A percentile compares a stretch with the other conserved stretches of the same genome.
Conservation (phyloP, 2,888 invertebrate species). For the Tinea pellionella region DNA sequence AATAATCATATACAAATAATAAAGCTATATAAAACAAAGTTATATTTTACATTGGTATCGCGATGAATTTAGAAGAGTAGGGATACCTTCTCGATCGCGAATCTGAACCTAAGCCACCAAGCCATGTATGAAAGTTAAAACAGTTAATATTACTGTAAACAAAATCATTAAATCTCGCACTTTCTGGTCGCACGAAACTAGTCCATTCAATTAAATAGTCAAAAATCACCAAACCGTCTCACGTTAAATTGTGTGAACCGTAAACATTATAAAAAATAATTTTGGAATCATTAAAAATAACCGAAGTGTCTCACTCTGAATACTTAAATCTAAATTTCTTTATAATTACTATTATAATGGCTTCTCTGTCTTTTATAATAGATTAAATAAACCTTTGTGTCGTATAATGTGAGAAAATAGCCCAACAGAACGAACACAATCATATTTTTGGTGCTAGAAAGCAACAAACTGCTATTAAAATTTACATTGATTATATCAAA, state of each 20-base stretch:
- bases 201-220: conserved; percentile 35
- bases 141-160: conserved; percentile 1
- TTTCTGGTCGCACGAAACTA: conserved; percentile 10
- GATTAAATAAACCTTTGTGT: conserved; percentile 14
- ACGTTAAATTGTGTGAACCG: conserved; percentile 34
- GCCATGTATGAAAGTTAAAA: not conserved
- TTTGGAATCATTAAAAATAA: conserved; percentile 26
- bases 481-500: not conserved
- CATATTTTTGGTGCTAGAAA: conserved; percentile 11
- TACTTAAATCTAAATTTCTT: conserved; percentile 24
- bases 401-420: conserved; percentile 26
- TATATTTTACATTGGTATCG: no score
- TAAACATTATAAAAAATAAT: conserved; percentile 25
- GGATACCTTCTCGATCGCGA: no score
- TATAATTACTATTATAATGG: conserved; percentile 26
- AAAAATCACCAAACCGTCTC: conserved; percentile 25
- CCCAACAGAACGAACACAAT: not conserved
- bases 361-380: conserved; percentile 11
- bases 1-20: no score
- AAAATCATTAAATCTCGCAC: conserved; percentile 3
- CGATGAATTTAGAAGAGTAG: no score
- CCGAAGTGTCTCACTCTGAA: conserved; percentile 21
- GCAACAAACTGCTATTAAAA: not conserved
- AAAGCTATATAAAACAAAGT: no score
- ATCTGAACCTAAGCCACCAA: no score